A percentile compares a stretch with the other conserved stretches of the same genome.
phyloP scores from a whole-genome alignment of 2,797 vertebrate species.

The Gymnothorax reevesii region DNA sequence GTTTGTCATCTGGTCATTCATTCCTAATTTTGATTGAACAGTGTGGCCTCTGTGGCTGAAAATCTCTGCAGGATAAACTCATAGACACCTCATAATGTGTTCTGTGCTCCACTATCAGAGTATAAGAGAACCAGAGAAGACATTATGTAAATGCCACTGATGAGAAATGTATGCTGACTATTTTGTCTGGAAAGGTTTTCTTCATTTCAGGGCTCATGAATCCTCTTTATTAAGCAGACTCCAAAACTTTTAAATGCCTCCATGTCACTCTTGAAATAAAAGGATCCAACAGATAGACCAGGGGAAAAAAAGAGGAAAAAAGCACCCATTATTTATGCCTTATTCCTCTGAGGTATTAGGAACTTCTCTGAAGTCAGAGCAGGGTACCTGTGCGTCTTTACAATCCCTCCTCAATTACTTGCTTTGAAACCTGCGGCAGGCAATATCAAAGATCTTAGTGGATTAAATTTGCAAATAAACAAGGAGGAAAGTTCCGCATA shows the following conservation, averaged over 20 bases:
- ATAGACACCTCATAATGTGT: background rate
- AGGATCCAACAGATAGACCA: background rate
- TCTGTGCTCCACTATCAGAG: background rate
- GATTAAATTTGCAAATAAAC: slow-evolving; percentile 44
- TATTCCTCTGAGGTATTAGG: slow-evolving; percentile 19
- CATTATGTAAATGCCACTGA: slow-evolving; percentile 1
- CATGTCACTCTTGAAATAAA: slow-evolving; percentile 6
- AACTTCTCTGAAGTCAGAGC: slow-evolving; percentile 23
- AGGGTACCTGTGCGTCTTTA: slow-evolving; percentile 14
- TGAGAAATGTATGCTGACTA: background rate
- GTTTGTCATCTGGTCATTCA: background rate
- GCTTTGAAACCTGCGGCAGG: slow-evolving; percentile 39
- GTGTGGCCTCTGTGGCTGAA: background rate
- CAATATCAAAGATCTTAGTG: slow-evolving; percentile 41
- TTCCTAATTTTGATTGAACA: background rate
- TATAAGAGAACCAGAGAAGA: background rate
- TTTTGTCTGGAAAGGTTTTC: background rate
- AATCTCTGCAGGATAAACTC: background rate
- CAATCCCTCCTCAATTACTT: slow-evolving; percentile 46
- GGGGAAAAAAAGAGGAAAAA: background rate
- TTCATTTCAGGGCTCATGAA: background rate
- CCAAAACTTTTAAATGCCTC: background rate
- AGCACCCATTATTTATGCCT: background rate
- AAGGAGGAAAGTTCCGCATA: slow-evolving; percentile 22
- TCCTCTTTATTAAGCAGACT: background rate